Percentiles rank a stretch among this genome's conserved stretches.
Conservation (phyloP, 2,113 vertebrate genomes). For the Alethe diademata region DNA sequence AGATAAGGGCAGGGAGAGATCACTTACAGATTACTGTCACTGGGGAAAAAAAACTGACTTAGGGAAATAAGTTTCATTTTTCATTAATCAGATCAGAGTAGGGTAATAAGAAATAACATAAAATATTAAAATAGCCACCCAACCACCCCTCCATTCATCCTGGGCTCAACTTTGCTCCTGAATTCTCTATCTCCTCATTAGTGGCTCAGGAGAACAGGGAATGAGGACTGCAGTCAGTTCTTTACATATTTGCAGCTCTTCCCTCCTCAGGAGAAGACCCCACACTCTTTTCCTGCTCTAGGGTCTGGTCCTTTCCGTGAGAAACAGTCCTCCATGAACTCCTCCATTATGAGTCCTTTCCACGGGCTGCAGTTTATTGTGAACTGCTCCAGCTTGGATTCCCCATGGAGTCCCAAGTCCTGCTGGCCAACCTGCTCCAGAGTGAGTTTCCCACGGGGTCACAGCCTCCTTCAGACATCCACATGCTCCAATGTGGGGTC, state of each 20-base stretch:
- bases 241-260: neutral
- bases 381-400: neutral
- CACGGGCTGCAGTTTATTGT: neutral
- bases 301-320: neutral
- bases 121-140: neutral
- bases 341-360: neutral
- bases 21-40: neutral
- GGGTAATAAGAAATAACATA: neutral
- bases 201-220: neutral
- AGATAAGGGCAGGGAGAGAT: neutral
- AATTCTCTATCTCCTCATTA: neutral
- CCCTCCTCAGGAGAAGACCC: too few relatives aligned
- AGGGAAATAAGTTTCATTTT: neutral
- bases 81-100: neutral
- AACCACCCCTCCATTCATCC: rapidly evolving
- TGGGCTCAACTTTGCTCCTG: rapidly evolving
- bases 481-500: neutral
- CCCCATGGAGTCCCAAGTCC: neutral
- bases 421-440: neutral
- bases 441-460: neutral
- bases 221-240: neutral
- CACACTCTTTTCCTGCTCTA: neutral
- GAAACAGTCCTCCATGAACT: neutral
- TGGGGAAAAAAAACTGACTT: neutral
- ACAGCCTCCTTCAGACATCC: neutral